Percentiles rank a stretch among this genome's conserved stretches.
These are phyloP conservation scores for Alligator mississippiensis DNA, from an alignment of 2,113 vertebrate genomes.

Conservation along the genomic window DNA sequence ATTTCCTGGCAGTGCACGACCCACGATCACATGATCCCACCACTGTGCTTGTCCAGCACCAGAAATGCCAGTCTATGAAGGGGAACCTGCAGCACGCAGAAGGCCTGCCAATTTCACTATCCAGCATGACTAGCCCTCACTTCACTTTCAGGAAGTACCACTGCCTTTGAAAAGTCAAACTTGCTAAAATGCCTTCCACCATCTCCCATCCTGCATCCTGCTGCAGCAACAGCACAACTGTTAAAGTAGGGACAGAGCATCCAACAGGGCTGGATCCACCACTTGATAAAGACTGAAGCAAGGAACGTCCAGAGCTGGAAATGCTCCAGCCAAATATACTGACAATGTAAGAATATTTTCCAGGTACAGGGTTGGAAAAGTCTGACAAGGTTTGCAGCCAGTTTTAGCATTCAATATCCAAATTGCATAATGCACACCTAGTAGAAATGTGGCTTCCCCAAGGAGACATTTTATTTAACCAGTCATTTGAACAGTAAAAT, in stretches of 20 bases:
- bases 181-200: neutral
- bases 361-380: neutral
- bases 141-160: neutral
- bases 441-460: too few relatives aligned
- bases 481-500: too few relatives aligned
- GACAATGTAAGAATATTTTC: neutral
- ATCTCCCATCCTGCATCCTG: neutral
- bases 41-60: neutral
- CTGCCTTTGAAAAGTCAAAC: neutral
- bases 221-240: too few relatives aligned
- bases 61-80: neutral
- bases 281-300: neutral
- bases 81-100: neutral
- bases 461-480: too few relatives aligned
- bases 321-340: neutral
- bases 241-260: neutral
- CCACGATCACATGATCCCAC: neutral
- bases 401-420: too few relatives aligned
- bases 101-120: neutral
- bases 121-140: neutral
- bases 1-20: neutral
- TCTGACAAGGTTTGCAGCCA: neutral
- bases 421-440: too few relatives aligned
- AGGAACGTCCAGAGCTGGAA: neutral
- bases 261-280: neutral